These are phyloP conservation scores for Pantherophis vulpinus DNA, from an alignment of 2,797 vertebrate genomes.

Conservation along the genomic window DNA sequence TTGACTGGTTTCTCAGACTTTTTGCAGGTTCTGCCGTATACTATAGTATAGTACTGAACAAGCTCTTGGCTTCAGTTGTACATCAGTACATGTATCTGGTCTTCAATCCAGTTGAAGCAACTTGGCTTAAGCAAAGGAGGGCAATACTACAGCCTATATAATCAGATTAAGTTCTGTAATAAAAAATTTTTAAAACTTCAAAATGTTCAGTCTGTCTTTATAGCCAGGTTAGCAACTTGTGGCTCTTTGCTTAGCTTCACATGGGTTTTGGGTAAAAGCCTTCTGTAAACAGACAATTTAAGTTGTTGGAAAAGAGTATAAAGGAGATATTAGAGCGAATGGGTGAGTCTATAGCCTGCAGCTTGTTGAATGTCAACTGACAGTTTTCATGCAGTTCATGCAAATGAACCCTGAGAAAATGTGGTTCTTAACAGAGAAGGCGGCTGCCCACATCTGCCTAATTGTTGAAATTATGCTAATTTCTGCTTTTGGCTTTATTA, in stretches of 20 bases:
- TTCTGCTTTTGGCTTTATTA: constrained; percentile 58
- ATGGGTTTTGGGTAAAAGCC: not conserved
- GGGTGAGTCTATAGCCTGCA: not conserved
- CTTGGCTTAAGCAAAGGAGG: not conserved
- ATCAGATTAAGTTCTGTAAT: not conserved
- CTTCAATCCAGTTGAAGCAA: not conserved
- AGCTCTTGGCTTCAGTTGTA: not conserved
- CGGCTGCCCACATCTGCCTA: not conserved
- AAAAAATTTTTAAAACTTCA: not conserved
- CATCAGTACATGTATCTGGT: not conserved
- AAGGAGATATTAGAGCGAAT: not conserved
- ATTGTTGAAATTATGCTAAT: constrained; percentile 22
- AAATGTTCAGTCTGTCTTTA: constrained; percentile 6
- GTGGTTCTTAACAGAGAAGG: not conserved
- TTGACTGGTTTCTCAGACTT: not conserved
- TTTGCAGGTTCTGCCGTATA: not conserved
- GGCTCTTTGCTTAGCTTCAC: not conserved
- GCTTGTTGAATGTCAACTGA: not conserved
- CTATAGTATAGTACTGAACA: not conserved
- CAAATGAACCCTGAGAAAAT: not conserved
- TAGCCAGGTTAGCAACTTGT: not conserved
- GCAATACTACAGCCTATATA: not conserved
- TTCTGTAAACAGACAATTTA: not conserved
- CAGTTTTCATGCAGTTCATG: not conserved
- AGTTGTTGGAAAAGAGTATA: not conserved